A percentile compares a stretch with the other conserved stretches of the same genome.
These are phyloP conservation scores for Papilio xuthus DNA, from an alignment of 1,140 invertebrate genomes.

Conservation along the genomic window DNA sequence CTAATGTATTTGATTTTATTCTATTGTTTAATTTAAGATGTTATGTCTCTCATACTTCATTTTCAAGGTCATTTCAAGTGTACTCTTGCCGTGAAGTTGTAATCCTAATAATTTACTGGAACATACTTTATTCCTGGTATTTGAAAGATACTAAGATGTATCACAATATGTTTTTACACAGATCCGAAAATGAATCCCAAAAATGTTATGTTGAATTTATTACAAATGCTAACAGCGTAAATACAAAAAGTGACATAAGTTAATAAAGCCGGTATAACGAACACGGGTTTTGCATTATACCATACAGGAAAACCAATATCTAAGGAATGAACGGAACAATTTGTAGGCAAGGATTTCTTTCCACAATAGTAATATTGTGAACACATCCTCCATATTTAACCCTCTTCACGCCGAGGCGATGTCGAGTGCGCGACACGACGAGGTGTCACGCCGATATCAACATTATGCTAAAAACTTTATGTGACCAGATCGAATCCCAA, in stretches of 20 bases:
- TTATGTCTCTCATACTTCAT: not conserved
- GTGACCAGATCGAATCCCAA: not conserved
- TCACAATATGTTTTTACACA: too few species aligned
- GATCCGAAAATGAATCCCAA: too few species aligned
- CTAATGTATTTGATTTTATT: not conserved
- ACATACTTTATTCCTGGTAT: too few species aligned
- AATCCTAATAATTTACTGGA: too few species aligned
- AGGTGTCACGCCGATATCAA: not conserved
- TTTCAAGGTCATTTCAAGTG: too few species aligned
- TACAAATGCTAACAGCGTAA: too few species aligned
- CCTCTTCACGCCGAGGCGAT: not conserved
- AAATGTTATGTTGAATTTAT: too few species aligned
- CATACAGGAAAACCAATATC: not conserved
- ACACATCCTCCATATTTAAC: constrained; percentile 5
- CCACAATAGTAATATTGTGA: constrained; percentile 30
- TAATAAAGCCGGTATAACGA: not conserved
- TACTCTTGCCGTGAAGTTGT: too few species aligned
- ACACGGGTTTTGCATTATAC: not conserved
- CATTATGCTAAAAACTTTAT: constrained; percentile 25
- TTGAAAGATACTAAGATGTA: too few species aligned
- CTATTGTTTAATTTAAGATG: too few species aligned
- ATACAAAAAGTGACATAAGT: not conserved
- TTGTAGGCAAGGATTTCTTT: constrained; percentile 17
- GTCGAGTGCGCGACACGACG: not conserved
- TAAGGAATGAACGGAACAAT: not conserved